Base-by-base conservation (phyloP, 2,888 invertebrate species). In the Blomia tropicalis region DNA sequence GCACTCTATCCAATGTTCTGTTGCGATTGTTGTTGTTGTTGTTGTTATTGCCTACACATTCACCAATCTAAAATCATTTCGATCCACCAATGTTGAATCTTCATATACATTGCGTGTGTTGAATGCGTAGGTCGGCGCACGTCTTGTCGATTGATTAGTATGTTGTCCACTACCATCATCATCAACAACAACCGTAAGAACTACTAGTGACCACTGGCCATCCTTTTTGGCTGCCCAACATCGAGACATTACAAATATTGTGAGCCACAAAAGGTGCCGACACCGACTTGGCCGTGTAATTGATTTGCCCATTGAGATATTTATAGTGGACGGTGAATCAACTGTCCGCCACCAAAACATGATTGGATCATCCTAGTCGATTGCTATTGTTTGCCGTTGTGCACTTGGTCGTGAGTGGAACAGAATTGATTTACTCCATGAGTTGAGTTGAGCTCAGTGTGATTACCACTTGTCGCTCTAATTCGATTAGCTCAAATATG, bases 361-460 rank as follows among this genome's bases (percentile, higher is more conserved):
- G 51, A 47, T 47, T 47, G 51, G 51, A 47, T 47, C 51, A 47
- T 47, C 51, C 51, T 47, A 47, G 51, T 47, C 51, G 51, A 47
- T 47, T 47, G 51, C 36, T 36, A 36, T 7, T 47, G 7, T 7
- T n/a, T 47, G 7, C 51, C 51, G 14, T 22, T 47, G 51, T n/a
- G 51, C 27, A 47, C 36, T 47, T 19, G 51, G 51, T 27, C 22
- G 11, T 14, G 14, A 11, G 7, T 7, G 51, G 7, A 7, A 27
- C 51, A 22, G 51, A 36, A 47, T 47, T 47, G 51, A 47, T 47
- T 47, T 47, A 47, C 7, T 47, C 51, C 7, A 11, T 47, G 7
- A n/a, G 51, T n/a, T 14, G 51, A 47, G 51, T 27, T 47, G 11
- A 47, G 51, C 11, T 25, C 51, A 14, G 22, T 47, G 7, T 47